A percentile compares a stretch with the other conserved stretches of the same genome.
These are phyloP conservation scores for Ceratitis capitata DNA, from an alignment of 1,140 invertebrate species.

Conservation along the genomic window DNA sequence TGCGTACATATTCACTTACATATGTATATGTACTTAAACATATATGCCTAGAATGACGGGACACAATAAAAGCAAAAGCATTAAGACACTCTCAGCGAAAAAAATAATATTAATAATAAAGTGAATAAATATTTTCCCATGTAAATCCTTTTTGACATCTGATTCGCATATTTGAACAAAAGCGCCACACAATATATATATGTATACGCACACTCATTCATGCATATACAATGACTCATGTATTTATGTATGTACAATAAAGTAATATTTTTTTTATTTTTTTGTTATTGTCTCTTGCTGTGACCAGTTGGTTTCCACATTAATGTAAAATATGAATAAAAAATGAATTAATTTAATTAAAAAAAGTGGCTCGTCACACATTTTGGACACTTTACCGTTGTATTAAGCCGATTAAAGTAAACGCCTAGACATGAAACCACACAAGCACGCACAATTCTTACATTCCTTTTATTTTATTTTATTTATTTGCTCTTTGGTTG, in stretches of 20 bases:
- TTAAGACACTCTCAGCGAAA: background rate
- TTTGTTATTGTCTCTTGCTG: background rate
- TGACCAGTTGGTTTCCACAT: background rate
- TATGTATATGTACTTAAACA: background rate
- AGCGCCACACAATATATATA: background rate
- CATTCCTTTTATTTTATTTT: no score
- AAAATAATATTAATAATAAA: background rate
- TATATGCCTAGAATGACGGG: background rate
- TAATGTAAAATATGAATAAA: background rate
- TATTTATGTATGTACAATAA: background rate
- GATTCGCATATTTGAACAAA: background rate
- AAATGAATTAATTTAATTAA: background rate
- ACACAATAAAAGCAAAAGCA: background rate
- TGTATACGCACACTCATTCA: background rate
- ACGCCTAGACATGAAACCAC: background rate
- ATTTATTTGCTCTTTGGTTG: background rate
- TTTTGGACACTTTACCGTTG: background rate
- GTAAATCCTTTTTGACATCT: conserved; percentile 5
- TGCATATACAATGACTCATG: background rate
- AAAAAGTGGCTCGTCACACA: background rate
- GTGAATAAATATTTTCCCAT: no score
- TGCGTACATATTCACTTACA: background rate
- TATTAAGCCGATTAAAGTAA: background rate
- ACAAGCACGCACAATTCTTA: background rate
- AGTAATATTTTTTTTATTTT: background rate